phyloP scores from a whole-genome alignment of 2,888 invertebrate species.

The Rutpela maculata region DNA sequence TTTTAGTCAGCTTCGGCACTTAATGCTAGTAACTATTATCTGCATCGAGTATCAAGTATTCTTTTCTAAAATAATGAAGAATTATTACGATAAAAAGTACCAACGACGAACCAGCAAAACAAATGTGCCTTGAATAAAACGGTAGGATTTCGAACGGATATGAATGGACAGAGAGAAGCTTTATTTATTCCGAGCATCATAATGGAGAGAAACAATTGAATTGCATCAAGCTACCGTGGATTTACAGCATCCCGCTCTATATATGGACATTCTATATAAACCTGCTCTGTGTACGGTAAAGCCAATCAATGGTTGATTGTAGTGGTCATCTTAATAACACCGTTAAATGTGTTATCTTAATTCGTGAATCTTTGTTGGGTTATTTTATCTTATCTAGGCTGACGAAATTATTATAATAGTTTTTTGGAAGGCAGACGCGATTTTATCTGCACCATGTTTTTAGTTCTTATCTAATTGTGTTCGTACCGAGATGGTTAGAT shows the following conservation, averaged over 20 bases:
- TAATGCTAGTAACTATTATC: too few relatives aligned
- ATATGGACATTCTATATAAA: conserved; percentile 34
- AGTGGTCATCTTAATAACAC: conserved; percentile 34
- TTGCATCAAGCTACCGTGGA: conserved; percentile 43
- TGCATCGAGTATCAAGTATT: too few relatives aligned
- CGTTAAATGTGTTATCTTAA: conserved; percentile 15
- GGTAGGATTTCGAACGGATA: conserved; percentile 21
- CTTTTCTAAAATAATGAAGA: not conserved
- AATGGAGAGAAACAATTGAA: conserved; percentile 41
- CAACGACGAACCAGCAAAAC: conserved; percentile 1
- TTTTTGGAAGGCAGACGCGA: not conserved
- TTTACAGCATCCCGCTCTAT: conserved; percentile 39
- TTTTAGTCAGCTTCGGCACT: too few relatives aligned
- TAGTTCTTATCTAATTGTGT: not conserved
- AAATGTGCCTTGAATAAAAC: conserved; percentile 22
- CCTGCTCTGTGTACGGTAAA: conserved; percentile 28
- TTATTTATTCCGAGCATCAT: conserved; percentile 41
- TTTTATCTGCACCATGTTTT: not conserved
- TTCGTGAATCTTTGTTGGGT: conserved; percentile 5
- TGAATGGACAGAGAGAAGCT: conserved; percentile 27
- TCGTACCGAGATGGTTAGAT: too few relatives aligned
- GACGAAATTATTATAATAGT: conserved; percentile 14
- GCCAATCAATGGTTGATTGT: conserved; percentile 40
- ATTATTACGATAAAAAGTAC: not conserved
- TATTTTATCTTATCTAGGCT: conserved; percentile 14